Percentiles rank a stretch among this genome's conserved stretches.
Conservation (phyloP, 2,113 vertebrate genomes). For the Indicator indicator region DNA sequence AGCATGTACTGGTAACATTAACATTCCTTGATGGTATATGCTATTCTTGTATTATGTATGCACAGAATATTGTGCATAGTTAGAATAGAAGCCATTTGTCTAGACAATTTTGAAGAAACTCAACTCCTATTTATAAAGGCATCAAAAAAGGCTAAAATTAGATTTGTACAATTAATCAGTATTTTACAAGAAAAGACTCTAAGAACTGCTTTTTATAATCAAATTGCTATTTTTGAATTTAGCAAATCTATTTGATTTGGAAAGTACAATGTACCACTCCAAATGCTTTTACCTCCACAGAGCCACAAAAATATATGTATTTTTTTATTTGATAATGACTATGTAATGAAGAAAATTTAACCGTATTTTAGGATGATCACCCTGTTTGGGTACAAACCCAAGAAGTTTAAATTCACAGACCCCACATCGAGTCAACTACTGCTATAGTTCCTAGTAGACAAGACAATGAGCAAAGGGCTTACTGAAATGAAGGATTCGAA, state of each 20-base stretch:
- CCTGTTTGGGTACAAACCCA: background rate
- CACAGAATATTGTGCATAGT: background rate
- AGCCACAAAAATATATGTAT: background rate
- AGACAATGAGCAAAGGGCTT: background rate
- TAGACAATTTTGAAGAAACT: background rate
- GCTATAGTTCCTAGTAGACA: background rate
- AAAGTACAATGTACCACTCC: background rate
- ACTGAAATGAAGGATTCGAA: background rate
- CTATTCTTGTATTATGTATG: background rate
- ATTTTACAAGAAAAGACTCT: background rate
- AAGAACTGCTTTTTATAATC: conserved; percentile 4
- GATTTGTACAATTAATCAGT: background rate
- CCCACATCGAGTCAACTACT: background rate
- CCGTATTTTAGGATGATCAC: background rate
- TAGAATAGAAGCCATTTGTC: background rate
- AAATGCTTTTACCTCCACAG: background rate
- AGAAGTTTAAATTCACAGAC: background rate
- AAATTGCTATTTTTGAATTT: background rate
- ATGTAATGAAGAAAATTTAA: background rate
- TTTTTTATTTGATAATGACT: background rate
- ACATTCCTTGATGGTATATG: background rate
- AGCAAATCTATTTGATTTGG: background rate
- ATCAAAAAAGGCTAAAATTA: background rate
- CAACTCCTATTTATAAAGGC: background rate
- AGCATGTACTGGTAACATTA: background rate